Conservation (phyloP, 2,888 invertebrate genomes). For the Andrena marginata region DNA sequence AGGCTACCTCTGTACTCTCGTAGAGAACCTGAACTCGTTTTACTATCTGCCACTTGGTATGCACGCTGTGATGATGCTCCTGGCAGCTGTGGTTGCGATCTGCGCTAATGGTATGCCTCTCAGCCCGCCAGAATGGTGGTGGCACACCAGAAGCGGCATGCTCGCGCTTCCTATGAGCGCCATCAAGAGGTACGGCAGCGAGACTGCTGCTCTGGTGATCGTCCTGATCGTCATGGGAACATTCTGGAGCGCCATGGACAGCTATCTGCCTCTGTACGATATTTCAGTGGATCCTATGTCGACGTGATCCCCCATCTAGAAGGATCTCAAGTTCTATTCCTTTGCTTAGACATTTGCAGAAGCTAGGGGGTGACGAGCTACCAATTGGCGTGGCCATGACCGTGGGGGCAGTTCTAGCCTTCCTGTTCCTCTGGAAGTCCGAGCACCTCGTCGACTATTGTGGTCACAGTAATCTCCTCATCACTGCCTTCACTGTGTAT, state of each 20-base stretch:
- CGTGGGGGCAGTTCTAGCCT: constrained; percentile 89
- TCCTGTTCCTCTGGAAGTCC: constrained; percentile 91
- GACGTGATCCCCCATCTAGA: no score
- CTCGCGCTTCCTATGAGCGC: constrained; percentile 93
- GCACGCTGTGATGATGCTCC: constrained; percentile 87
- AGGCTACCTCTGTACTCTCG: constrained; percentile 78
- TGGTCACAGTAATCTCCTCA: constrained; percentile 93
- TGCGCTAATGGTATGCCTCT: constrained; percentile 89
- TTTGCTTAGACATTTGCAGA: constrained; percentile 87
- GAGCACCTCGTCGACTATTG: constrained; percentile 94
- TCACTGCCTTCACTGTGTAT: constrained; percentile 93
- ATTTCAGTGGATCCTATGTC: no score
- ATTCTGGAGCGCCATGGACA: constrained; percentile 93
- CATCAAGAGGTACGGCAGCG: constrained; percentile 91
- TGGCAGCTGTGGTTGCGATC: constrained; percentile 82
- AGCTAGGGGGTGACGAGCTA: constrained; percentile 87
- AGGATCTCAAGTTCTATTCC: constrained; percentile 54
- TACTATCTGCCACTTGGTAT: constrained; percentile 87
- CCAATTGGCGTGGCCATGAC: constrained; percentile 89
- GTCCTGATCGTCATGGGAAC: constrained; percentile 90
- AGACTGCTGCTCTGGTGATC: constrained; percentile 90
- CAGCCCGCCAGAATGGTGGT: constrained; percentile 95
- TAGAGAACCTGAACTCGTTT: constrained; percentile 79
- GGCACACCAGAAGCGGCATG: constrained; percentile 93
- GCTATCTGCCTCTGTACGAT: constrained; percentile 90